Conservation (phyloP, 2,888 invertebrate species). For the Geophilus truncorum region DNA sequence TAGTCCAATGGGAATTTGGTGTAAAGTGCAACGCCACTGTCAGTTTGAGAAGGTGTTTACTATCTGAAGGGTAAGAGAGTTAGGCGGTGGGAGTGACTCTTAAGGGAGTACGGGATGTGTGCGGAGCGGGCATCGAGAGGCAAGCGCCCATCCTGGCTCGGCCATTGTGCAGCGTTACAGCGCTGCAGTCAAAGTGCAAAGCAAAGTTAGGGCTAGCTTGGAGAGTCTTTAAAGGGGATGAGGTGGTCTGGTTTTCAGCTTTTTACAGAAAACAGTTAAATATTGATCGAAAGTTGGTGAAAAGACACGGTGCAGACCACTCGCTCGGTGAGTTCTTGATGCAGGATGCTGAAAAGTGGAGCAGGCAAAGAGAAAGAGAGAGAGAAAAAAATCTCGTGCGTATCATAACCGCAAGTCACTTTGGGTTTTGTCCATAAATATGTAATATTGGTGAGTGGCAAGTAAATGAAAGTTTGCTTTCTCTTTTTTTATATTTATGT, state of each 20-base stretch:
- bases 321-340: neutral
- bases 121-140: neutral
- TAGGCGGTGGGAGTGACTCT: neutral
- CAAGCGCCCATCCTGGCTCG: neutral
- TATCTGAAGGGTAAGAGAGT: neutral
- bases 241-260: neutral
- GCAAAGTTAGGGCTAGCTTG: neutral
- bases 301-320: slow-evolving; percentile 1
- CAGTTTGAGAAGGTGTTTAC: slow-evolving; percentile 24
- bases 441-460: neutral
- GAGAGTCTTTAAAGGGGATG: neutral
- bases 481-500: neutral
- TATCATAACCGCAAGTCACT: slow-evolving; percentile 7
- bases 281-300: slow-evolving; percentile 14
- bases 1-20: slow-evolving; percentile 5
- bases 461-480: neutral
- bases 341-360: neutral
- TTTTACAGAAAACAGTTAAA: neutral
- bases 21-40: slow-evolving; percentile 15
- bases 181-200: neutral
- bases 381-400: neutral
- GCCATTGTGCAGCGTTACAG: neutral
- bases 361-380: neutral
- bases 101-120: slow-evolving; percentile 13
- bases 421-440: neutral